A percentile compares a stretch with the other conserved stretches of the same genome.
Conservation (phyloP, 2,113 vertebrate genomes). For the Epinephelus lanceolatus region DNA sequence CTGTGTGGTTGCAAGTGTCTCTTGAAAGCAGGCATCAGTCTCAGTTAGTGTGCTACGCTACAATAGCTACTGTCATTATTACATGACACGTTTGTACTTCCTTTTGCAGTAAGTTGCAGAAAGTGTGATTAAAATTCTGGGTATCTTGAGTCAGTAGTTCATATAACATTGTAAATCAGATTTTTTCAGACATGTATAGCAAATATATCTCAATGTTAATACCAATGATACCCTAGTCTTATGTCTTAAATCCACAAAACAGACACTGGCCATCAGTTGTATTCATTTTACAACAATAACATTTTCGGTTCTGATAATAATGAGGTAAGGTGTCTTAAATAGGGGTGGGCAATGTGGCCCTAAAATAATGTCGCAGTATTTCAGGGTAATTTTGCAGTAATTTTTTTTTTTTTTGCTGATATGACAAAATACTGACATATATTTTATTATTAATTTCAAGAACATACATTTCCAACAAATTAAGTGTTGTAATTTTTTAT, state of each 20-base stretch:
- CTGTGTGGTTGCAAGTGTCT: not conserved
- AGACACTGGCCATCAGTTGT: not conserved
- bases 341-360: too few species aligned
- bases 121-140: not conserved
- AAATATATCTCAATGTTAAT: not conserved
- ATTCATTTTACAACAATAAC: not conserved
- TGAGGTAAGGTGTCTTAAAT: not conserved
- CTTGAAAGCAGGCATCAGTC: not conserved
- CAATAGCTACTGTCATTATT: not conserved
- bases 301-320: not conserved
- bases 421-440: too few species aligned
- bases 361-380: too few species aligned
- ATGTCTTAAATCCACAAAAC: not conserved
- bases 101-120: not conserved
- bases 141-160: not conserved
- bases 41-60: not conserved
- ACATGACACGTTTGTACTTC: not conserved
- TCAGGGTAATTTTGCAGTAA: too few species aligned
- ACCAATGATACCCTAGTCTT: not conserved
- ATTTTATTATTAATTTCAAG: too few species aligned
- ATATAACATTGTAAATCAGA: not conserved
- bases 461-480: too few species aligned
- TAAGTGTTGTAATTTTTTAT: too few species aligned
- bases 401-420: too few species aligned
- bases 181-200: not conserved